phyloP scores from a whole-genome alignment of 1,140 invertebrate species.

The Bombus superbus region DNA sequence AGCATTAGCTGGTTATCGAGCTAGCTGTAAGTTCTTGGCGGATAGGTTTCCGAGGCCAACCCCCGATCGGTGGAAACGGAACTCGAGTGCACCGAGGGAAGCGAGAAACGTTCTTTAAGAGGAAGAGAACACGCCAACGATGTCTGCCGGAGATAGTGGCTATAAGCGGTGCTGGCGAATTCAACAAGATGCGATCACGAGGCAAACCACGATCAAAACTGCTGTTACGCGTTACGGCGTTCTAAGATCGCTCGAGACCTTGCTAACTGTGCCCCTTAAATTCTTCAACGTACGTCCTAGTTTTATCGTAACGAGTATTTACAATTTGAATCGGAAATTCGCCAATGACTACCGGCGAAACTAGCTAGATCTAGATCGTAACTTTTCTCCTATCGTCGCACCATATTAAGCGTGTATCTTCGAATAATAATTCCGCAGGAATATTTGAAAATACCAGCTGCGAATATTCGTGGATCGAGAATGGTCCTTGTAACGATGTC shows the following conservation, averaged over 20 bases:
- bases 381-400: too few species aligned
- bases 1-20: slow-evolving; percentile 24
- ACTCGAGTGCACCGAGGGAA: too few species aligned
- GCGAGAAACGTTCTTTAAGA: neutral
- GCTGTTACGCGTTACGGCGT: neutral
- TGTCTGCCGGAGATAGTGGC: slow-evolving; percentile 6
- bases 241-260: neutral
- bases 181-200: neutral
- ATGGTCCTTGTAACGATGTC: too few species aligned
- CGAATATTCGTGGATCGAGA: neutral
- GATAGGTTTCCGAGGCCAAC: neutral
- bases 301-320: neutral
- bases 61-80: neutral
- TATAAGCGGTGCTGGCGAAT: too few species aligned
- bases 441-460: neutral
- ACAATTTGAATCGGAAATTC: neutral
- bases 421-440: neutral
- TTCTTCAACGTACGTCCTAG: neutral
- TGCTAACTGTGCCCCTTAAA: neutral
- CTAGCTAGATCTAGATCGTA: neutral
- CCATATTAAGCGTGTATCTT: too few species aligned
- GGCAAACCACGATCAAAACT: slow-evolving; percentile 14
- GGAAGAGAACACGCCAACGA: neutral
- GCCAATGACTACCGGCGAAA: neutral
- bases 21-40: neutral